Evolutionary conservation across 2,888 invertebrate genomes (phyloP).

Genomic region (Hermodice carunculata): DNA sequence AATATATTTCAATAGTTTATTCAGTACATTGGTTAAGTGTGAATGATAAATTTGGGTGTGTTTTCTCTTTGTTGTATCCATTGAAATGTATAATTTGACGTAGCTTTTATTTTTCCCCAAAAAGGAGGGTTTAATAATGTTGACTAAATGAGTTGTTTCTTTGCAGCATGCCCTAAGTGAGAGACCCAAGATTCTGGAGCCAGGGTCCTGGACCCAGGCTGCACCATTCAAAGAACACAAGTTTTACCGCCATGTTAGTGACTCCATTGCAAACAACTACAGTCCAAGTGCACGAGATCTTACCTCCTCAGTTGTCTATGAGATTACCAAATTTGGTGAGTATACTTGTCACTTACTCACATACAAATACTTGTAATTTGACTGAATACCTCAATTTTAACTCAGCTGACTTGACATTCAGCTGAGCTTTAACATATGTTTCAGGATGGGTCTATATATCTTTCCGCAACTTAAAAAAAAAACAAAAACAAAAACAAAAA

Average conservation of each 20-base stretch:
- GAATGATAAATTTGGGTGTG: no score
- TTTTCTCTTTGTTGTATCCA: no score
- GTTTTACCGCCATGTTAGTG: conserved; percentile 60
- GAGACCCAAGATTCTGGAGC: conserved; percentile 60
- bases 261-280: conserved; percentile 68
- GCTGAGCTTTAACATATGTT: no score
- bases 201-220: conserved; percentile 64
- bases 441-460: no score
- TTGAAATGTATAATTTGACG: no score
- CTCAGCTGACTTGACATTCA: no score
- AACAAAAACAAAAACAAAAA: no score
- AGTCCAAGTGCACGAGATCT: conserved; percentile 62
- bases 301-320: conserved; percentile 63
- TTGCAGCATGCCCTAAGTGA: conserved; percentile 63
- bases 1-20: neutral
- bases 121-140: no score
- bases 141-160: neutral
- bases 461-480: no score
- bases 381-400: no score
- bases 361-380: no score
- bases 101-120: no score
- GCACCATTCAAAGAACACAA: conserved; percentile 65
- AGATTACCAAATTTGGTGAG: conserved; percentile 58
- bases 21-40: neutral
- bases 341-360: neutral